Evolutionary conservation across 2,888 invertebrate species (phyloP).

Genomic region (Coenonympha arcania): DNA sequence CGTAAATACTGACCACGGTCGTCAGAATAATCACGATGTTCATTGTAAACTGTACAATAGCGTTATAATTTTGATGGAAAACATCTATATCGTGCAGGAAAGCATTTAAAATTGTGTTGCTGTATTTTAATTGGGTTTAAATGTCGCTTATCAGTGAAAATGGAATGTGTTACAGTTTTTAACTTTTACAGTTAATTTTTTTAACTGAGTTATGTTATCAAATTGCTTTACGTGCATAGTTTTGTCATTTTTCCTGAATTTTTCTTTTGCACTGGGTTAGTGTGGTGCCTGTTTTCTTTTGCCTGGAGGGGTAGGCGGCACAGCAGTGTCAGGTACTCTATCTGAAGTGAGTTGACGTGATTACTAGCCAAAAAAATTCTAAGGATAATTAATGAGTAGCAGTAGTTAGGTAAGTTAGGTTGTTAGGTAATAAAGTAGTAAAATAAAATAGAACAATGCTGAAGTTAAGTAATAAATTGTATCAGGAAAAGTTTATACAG

Average conservation of each 20-base stretch:
- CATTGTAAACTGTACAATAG: background rate
- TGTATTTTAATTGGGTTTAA: background rate
- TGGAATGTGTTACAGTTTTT: background rate
- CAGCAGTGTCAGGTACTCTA: no score
- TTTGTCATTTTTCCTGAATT: no score
- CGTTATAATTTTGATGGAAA: background rate
- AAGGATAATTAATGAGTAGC: no score
- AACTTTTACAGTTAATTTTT: background rate
- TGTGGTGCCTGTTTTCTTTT: no score
- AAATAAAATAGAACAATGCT: background rate
- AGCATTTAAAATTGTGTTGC: background rate
- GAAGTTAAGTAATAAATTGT: background rate
- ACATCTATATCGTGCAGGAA: background rate
- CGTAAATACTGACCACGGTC: constrained; percentile 6
- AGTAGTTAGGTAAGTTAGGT: background rate
- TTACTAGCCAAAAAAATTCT: no score
- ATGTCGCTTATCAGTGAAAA: background rate
- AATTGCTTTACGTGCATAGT: no score
- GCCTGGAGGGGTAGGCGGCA: no score
- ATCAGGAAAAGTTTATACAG: background rate
- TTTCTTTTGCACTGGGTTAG: no score
- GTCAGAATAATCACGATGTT: background rate
- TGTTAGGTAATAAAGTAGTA: background rate
- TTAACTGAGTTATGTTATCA: no score
- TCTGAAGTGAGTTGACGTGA: no score